A percentile compares a stretch with the other conserved stretches of the same genome.
Conservation (phyloP, 64 coral and sea anemone species). For the Stichodactyla helianthus region DNA sequence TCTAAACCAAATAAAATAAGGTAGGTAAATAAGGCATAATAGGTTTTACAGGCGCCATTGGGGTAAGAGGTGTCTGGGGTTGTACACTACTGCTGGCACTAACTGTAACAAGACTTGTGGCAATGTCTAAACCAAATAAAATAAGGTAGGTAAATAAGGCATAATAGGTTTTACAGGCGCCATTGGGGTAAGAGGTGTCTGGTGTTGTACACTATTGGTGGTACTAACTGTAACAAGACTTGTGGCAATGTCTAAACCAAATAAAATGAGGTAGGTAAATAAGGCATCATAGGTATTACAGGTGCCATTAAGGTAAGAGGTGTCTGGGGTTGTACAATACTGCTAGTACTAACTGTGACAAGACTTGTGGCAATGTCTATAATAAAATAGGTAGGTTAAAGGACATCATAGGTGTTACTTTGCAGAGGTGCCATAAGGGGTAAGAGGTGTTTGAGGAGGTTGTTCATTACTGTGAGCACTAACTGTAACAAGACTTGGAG, state of each 20-base stretch:
- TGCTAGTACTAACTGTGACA: constrained; percentile 31
- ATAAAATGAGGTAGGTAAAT: too few relatives aligned
- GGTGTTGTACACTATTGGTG: not conserved
- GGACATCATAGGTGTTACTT: constrained; percentile 60
- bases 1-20: constrained; percentile 1
- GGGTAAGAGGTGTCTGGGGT: constrained; percentile 47
- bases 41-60: constrained; percentile 67
- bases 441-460: constrained; percentile 46
- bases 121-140: constrained; percentile 18
- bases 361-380: constrained; percentile 36
- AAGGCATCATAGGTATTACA: constrained; percentile 65
- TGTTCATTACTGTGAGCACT: not conserved
- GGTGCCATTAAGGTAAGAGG: constrained; percentile 58
- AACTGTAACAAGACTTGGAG: constrained; percentile 40
- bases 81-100: not conserved
- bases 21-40: constrained; percentile 23
- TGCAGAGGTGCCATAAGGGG: constrained; percentile 48
- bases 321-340: constrained; percentile 12
- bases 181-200: constrained; percentile 47
- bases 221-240: constrained; percentile 44
- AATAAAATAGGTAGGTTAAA: too few relatives aligned
- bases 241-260: constrained; percentile 23
- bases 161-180: constrained; percentile 75
- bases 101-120: constrained; percentile 43
- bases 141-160: not conserved